These are phyloP conservation scores for Catagonus wagneri DNA, from an alignment of 2,113 vertebrate species.

Conservation along the genomic window DNA sequence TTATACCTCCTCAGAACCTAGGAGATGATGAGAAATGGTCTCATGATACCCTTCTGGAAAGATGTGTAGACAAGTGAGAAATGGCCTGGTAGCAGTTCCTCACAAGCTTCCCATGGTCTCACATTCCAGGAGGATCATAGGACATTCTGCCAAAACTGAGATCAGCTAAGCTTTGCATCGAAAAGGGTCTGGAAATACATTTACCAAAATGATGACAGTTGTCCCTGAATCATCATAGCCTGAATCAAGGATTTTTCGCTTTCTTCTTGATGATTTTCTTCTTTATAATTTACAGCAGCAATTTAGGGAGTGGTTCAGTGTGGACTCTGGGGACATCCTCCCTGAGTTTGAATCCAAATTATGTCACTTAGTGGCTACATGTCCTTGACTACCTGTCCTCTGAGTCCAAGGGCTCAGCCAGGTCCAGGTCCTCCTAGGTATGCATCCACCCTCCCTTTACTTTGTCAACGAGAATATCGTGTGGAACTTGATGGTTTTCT, in stretches of 20 bases:
- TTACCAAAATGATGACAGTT: background rate
- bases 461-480: background rate
- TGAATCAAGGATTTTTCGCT: background rate
- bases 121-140: background rate
- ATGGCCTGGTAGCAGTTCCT: background rate
- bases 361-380: background rate
- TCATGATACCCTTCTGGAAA: background rate
- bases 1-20: background rate
- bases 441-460: background rate
- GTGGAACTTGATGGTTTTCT: background rate
- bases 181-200: background rate
- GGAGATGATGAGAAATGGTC: background rate
- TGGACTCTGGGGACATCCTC: background rate
- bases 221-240: background rate
- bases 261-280: constrained; percentile 21
- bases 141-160: background rate
- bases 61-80: background rate
- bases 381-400: background rate
- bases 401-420: background rate
- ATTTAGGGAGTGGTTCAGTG: background rate
- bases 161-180: background rate
- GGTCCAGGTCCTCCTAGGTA: background rate
- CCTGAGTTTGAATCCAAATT: background rate
- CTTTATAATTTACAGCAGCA: background rate
- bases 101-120: background rate